A percentile compares a stretch with the other conserved stretches of the same genome.
phyloP scores from a whole-genome alignment of 2,888 invertebrate species.

The Eupithecia insigniata region DNA sequence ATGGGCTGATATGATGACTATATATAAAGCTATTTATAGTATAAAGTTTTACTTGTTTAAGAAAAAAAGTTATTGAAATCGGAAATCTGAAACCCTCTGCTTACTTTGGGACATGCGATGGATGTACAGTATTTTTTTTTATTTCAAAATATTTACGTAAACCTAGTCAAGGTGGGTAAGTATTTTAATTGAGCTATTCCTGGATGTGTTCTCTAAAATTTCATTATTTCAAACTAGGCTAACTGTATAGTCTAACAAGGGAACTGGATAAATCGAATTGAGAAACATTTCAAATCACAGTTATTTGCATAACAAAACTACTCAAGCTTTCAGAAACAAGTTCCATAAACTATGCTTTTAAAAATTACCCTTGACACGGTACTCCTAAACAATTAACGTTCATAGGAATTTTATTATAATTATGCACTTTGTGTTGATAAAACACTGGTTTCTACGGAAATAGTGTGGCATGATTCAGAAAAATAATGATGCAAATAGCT shows the following conservation, averaged over 20 bases:
- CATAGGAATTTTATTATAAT: slow-evolving; percentile 51
- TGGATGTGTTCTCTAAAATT: neutral
- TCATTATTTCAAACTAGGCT: neutral
- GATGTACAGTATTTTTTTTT: too few relatives aligned
- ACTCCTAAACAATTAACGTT: slow-evolving; percentile 52
- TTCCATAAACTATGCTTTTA: slow-evolving; percentile 32
- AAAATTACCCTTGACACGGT: slow-evolving; percentile 60
- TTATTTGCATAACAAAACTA: slow-evolving; percentile 28
- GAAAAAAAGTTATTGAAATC: too few relatives aligned
- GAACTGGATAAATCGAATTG: neutral
- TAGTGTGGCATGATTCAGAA: slow-evolving; percentile 52
- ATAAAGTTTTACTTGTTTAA: too few relatives aligned
- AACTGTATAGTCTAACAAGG: neutral
- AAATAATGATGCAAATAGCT: neutral
- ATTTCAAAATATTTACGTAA: neutral
- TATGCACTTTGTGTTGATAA: neutral
- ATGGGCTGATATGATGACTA: too few relatives aligned
- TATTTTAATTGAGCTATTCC: neutral
- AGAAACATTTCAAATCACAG: slow-evolving; percentile 1
- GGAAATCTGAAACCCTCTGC: too few relatives aligned
- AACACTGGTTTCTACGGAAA: slow-evolving; percentile 59
- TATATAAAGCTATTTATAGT: too few relatives aligned
- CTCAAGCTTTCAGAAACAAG: slow-evolving; percentile 4
- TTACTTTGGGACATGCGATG: too few relatives aligned
- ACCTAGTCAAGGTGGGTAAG: too few relatives aligned